Base-by-base conservation (phyloP, 2,888 invertebrate species). In the Lasioglossum morio region DNA sequence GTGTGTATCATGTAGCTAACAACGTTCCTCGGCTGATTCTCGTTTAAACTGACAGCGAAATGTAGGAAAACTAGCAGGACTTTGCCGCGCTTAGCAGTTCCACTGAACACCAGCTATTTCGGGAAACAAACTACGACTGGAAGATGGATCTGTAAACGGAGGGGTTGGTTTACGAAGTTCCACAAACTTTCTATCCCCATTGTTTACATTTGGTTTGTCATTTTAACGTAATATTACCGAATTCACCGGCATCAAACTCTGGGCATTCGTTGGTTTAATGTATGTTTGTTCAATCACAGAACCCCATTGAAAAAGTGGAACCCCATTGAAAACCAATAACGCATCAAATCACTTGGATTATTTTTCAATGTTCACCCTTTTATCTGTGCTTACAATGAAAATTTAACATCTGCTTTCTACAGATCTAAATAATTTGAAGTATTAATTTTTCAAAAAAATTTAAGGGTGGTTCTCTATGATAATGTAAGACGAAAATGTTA, bases 61-160 rank as follows among this genome's bases (percentile, higher is more conserved):
- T 75, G 79, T 37, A 74, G 78, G 79, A 77, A 85, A 79, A 85
- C 79, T 74, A 63, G 60, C 72, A 72, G 72, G 69, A 74, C 85
- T 73, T 77, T 46, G 60, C 37, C 4, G 16, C 34, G 81, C 30
- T 82, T 79, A 48, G 77, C 53, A 79, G 82, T 77, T 79, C 77
- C 81, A 77, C 81, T 40, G 81, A 79, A 72, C 84, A 66, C 73
- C 79, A 79, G 74, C 82, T 63, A 81, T 63, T 77, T 82, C 79
- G 27, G 46, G 77, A 63, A 77, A 85, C 75, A 74, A 80, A 77
- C 82, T 82, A 48, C 77, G 40, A 53, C 40, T 46, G 75, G 82
- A 87, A 87, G 85, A 82, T 80, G 82, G 82, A 86, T 87, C 80
- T 73, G 87, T 86, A 86, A 86, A 79, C 81, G 87, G 77, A 57